A percentile compares a stretch with the other conserved stretches of the same genome.
Evolutionary conservation across 1,140 invertebrate genomes (phyloP).

Genomic region (Zaprionus camerounensis): DNA sequence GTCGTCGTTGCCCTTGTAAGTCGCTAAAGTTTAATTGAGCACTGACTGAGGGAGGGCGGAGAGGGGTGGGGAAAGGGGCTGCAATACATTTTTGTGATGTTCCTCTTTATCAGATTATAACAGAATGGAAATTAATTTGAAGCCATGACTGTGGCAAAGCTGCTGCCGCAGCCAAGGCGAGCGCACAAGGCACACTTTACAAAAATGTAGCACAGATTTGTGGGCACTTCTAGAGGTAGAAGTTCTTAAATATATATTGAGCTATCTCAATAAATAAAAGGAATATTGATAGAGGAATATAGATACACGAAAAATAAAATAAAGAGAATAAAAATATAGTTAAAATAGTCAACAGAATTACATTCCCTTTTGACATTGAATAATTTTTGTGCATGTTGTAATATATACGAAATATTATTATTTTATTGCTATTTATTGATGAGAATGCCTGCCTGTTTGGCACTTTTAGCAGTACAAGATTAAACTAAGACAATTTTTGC

Average conservation of each 20-base stretch:
- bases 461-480: too few species aligned
- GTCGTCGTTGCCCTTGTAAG: slow-evolving; percentile 36
- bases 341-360: too few species aligned
- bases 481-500: too few species aligned
- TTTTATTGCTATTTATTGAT: too few species aligned
- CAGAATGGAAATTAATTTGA: slow-evolving; percentile 30
- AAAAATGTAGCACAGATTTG: neutral
- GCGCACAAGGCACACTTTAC: neutral
- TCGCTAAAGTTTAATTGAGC: slow-evolving; percentile 42
- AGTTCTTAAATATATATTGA: neutral
- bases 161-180: neutral
- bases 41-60: neutral
- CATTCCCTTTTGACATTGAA: too few species aligned
- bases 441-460: too few species aligned
- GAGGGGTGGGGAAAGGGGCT: neutral
- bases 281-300: neutral
- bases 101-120: slow-evolving; percentile 19
- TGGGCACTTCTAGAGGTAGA: neutral
- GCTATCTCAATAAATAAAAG: neutral
- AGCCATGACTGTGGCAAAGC: slow-evolving; percentile 24
- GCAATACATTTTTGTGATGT: slow-evolving; percentile 30
- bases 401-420: too few species aligned
- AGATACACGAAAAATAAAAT: neutral
- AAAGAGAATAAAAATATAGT: too few species aligned
- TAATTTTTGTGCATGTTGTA: too few species aligned